phyloP scores from a whole-genome alignment of 2,113 vertebrate species.

The Platanista minor region DNA sequence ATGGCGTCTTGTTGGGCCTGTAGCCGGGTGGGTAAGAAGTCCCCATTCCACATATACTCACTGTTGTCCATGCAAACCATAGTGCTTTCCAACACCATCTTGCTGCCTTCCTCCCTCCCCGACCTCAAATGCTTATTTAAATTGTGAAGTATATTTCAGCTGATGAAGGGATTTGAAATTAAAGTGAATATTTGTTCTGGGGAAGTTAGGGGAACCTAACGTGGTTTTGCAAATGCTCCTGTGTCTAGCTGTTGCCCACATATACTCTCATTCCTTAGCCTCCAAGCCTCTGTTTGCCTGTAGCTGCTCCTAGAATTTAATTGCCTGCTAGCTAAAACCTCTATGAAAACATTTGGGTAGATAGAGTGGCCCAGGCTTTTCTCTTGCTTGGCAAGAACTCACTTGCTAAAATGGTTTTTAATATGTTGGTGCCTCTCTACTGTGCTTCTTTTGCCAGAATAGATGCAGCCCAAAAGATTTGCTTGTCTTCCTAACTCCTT shows the following conservation, averaged over 20 bases:
- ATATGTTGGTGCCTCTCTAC: neutral
- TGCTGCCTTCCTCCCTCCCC: no score
- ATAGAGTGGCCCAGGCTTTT: neutral
- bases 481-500: slow-evolving; percentile 23
- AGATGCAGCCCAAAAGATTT: slow-evolving; percentile 27
- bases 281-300: neutral
- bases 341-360: slow-evolving; percentile 25
- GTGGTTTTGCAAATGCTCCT: neutral
- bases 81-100: no score
- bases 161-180: slow-evolving; percentile 12
- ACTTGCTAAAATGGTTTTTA: slow-evolving; percentile 35
- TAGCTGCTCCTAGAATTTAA: neutral
- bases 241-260: neutral
- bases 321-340: slow-evolving; percentile 16
- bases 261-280: neutral
- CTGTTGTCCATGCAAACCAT: slow-evolving; percentile 92
- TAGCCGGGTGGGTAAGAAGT: slow-evolving; percentile 94
- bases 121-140: neutral
- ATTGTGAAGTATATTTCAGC: neutral
- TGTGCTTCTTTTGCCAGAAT: neutral
- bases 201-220: neutral
- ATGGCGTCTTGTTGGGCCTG: slow-evolving; percentile 97
- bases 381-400: slow-evolving; percentile 38
- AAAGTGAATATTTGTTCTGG: neutral
- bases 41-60: slow-evolving; percentile 97